These are phyloP conservation scores for Hyles vespertilio DNA, from an alignment of 1,140 invertebrate species.

Conservation along the genomic window DNA sequence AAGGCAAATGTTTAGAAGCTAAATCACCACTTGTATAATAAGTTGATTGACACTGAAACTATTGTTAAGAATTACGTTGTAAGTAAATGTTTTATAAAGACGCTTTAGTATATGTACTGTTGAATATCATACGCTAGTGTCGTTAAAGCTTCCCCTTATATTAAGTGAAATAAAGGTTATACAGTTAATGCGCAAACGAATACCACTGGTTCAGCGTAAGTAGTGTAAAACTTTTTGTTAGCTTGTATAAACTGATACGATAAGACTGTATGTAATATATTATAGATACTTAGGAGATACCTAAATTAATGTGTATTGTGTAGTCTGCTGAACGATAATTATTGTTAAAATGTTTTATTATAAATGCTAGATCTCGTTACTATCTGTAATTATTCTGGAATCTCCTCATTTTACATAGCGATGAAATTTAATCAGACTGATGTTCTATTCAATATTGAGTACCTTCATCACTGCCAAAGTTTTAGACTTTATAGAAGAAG, in stretches of 20 bases:
- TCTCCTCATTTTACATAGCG: not conserved
- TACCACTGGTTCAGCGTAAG: not conserved
- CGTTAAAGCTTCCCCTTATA: not conserved
- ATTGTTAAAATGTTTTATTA: conserved; percentile 47
- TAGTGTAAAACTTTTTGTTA: conserved; percentile 10
- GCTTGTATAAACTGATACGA: conserved; percentile 34
- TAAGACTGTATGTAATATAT: conserved; percentile 64
- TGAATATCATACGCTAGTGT: not conserved
- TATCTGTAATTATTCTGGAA: not conserved
- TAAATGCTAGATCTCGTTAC: conserved; percentile 68
- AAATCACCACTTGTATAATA: conserved; percentile 2
- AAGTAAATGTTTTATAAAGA: conserved; percentile 1
- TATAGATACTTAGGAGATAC: conserved; percentile 24
- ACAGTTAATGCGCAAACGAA: not conserved
- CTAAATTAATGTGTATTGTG: conserved; percentile 30
- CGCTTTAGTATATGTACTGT: conserved; percentile 1
- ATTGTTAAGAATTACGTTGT: conserved; percentile 7
- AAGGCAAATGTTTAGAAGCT: conserved; percentile 48
- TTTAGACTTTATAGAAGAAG: conserved; percentile 38
- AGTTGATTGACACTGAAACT: not conserved
- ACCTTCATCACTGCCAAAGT: conserved; percentile 64
- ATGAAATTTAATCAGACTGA: conserved; percentile 49
- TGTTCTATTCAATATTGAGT: conserved; percentile 45
- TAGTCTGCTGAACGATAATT: conserved; percentile 28
- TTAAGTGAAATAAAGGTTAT: not conserved